Evolutionary conservation across 2,888 invertebrate genomes (phyloP), one percentile per base, ranked within the genome.

Genomic region (Eupithecia inturbata): DNA sequence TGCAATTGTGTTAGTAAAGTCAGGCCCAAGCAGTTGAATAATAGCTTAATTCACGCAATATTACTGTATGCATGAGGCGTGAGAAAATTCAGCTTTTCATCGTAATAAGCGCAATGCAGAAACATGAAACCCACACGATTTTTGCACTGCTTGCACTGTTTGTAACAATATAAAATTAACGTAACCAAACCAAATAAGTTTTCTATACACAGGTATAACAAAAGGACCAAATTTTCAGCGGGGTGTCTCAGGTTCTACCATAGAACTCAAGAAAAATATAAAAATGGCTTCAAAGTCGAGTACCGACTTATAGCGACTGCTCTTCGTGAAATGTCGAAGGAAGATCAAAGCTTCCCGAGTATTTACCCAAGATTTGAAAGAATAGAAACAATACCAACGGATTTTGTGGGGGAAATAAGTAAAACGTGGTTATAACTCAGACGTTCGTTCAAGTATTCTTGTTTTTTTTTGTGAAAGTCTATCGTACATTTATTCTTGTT

Each of bases 81-180:
- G 67, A 70, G 67, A 57, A 70, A 70, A 75, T 67, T 53, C 22
- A 45, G 67, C 39, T n/a, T 67, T 72, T 72, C 41, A 60, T 14
- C 39, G 60, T 63, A 60, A 64, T 66, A 74, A 75, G 75, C 72
- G 75, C 75, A 72, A 68, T 75, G 75, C 75, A 72, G 75, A 72
- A 70, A 39, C 31, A 28, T 64, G 57, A 68, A 66, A 63, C 36
- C 69, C 68, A 71, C 41, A 57, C 66, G 36, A 64, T 63, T 36
- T 16, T 16, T 49, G 31, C 16, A 53, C 67, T 45, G 19, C 26
- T 53, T 6, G 33, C 41, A 41, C 26, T 41, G 10, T 33, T 67
- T 57, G 31, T 63, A n/a, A 33, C 10, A 53, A 53, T 33, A 66
- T 0, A 28, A 66, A 69, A 60, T 39, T 68, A 36, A 39, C 22